Percentiles rank a stretch among this genome's conserved stretches.
Evolutionary conservation across 2,113 vertebrate species (phyloP).

Genomic region (Climacteris rufus): DNA sequence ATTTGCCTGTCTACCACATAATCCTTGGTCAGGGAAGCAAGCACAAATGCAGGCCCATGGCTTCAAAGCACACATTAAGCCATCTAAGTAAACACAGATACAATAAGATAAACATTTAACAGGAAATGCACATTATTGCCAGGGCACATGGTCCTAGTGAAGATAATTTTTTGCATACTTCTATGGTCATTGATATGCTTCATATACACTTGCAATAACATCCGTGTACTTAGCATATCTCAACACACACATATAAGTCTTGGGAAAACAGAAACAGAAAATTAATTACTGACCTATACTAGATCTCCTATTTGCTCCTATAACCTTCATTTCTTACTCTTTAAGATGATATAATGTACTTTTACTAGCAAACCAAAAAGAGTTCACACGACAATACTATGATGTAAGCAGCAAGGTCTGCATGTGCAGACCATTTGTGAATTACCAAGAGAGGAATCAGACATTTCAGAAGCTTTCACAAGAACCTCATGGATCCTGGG

Average conservation of each 20-base stretch:
- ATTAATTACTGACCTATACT: background rate
- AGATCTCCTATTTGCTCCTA: background rate
- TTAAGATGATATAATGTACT: background rate
- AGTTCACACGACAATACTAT: background rate
- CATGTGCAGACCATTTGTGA: background rate
- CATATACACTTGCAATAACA: background rate
- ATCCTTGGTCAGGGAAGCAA: background rate
- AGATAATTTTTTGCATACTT: background rate
- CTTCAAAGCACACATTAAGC: background rate
- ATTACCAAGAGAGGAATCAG: background rate
- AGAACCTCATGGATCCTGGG: background rate
- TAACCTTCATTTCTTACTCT: background rate
- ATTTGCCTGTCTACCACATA: background rate
- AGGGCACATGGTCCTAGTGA: background rate
- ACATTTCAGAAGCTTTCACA: background rate
- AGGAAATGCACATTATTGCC: background rate
- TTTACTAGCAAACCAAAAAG: background rate
- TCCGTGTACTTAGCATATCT: background rate
- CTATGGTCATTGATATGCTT: background rate
- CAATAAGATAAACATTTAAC: background rate
- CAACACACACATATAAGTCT: background rate
- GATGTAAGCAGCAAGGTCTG: background rate
- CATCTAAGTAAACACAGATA: background rate
- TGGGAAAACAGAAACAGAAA: background rate
- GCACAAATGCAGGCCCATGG: background rate